Evolutionary conservation across 2,888 invertebrate species (phyloP).

Genomic region (Hydrotaea cyrtoneurina): DNA sequence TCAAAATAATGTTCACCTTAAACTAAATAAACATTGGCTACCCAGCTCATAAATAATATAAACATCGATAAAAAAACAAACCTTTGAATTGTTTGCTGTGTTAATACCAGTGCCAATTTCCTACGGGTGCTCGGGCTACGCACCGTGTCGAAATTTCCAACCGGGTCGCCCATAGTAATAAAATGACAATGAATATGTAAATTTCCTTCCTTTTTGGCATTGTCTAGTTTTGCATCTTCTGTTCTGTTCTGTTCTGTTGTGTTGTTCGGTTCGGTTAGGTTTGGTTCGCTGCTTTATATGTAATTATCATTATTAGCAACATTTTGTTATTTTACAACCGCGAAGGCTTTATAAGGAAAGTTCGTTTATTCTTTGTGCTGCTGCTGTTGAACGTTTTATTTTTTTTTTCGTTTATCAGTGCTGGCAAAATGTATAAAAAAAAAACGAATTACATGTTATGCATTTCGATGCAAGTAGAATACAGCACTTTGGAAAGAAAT

Average conservation of each 20-base stretch:
- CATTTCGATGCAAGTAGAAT: slow-evolving; percentile 38
- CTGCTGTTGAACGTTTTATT: neutral
- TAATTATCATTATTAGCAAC: slow-evolving; percentile 54
- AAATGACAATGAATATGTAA: slow-evolving; percentile 52
- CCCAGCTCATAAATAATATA: too few relatives aligned
- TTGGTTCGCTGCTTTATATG: slow-evolving; percentile 33
- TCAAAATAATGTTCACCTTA: too few relatives aligned
- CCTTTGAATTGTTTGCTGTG: too few relatives aligned
- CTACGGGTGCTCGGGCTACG: too few relatives aligned
- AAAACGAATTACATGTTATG: slow-evolving; percentile 50
- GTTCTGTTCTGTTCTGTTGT: too few relatives aligned
- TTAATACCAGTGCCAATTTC: too few relatives aligned
- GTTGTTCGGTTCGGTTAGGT: neutral
- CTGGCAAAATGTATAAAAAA: slow-evolving; percentile 2
- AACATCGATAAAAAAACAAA: too few relatives aligned
- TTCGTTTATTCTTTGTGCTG: slow-evolving; percentile 22
- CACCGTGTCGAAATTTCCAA: neutral
- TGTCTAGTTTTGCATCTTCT: neutral
- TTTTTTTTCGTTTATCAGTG: slow-evolving; percentile 4
- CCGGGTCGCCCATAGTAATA: neutral
- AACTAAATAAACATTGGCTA: too few relatives aligned
- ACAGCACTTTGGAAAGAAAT: slow-evolving; percentile 41
- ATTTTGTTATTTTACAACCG: slow-evolving; percentile 51
- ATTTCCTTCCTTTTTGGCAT: slow-evolving; percentile 10
- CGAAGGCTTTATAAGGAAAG: slow-evolving; percentile 22